Evolutionary conservation across 2,888 invertebrate species (phyloP), one percentile per base, ranked within the genome.

Genomic region (Ischnura elegans): DNA sequence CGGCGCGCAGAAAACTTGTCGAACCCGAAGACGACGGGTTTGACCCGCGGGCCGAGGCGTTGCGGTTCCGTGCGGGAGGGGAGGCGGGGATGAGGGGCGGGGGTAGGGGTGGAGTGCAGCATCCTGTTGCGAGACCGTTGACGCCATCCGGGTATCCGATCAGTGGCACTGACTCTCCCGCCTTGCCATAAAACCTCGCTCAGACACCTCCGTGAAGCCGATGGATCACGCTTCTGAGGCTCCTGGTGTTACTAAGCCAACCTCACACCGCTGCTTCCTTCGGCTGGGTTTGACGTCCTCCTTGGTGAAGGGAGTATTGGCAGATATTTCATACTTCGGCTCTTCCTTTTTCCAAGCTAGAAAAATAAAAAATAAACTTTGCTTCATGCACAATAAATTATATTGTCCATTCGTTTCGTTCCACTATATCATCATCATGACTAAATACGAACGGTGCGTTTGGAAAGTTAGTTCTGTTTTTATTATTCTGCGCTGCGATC

Each of bases 51-150:
- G n/a, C n/a, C 13, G 76, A 76, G 76, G 76, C 76, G 29, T 10
- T 76, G 76, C 36, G 76, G 36, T 29, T 36, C 36, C 13, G 76
- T 10, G 36, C 36, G 36, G 76, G 36, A 29, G 76, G 3, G 76
- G 76, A 36, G 76, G 29, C 13, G 36, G 29, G 36, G 29, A 36
- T 16, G 2, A 76, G 36, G 13, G 51, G 36, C 29, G 36, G 36
- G 29, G 36, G 76, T 10, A 16, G 36, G 10, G 76, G 61, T n/a
- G 8, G 36, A 76, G 13, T 76, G 76, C 36, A 76, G 76, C 36
- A 29, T 76, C 76, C 76, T 76, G 76, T 76, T 76, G 36, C 76
- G 76, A 76, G 76, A 76, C 76, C 76, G 36, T 76, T 76, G 76
- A 76, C 29, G 76, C 76, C 29, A 76, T 76, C 76, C 76, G 29